These are phyloP conservation scores for Podargus strigoides DNA, from an alignment of 2,797 vertebrate species.

Conservation along the genomic window DNA sequence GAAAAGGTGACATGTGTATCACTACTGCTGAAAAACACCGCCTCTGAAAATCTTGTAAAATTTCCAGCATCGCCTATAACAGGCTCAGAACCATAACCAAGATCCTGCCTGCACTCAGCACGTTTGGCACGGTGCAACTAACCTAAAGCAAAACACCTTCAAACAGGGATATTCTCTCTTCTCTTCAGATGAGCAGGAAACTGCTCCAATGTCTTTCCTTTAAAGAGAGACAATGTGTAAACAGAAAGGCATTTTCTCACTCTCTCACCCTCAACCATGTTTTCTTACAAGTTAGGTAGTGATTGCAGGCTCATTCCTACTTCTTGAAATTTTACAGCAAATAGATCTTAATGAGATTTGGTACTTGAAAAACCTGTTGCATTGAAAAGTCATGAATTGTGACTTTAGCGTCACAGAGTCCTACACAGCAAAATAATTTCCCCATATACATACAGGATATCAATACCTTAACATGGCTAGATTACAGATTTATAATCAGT, in stretches of 20 bases:
- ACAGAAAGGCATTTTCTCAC: not conserved
- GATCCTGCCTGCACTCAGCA: not conserved
- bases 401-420: not conserved
- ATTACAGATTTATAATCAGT: not conserved
- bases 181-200: not conserved
- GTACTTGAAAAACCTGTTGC: not conserved
- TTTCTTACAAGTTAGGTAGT: not conserved
- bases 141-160: not conserved
- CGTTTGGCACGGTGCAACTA: not conserved
- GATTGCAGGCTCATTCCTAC: not conserved
- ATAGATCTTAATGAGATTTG: not conserved
- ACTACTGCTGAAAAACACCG: not conserved
- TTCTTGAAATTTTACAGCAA: not conserved
- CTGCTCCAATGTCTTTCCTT: not conserved
- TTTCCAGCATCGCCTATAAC: not conserved
- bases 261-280: not conserved
- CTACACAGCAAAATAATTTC: not conserved
- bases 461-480: not conserved
- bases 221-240: not conserved
- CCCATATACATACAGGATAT: not conserved
- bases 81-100: not conserved
- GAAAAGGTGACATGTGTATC: accelerated
- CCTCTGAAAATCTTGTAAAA: not conserved
- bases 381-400: not conserved
- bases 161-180: accelerated